Evolutionary conservation across 2,888 invertebrate species (phyloP), one percentile per base, ranked within the genome.

Genomic region (Hyposoter dolosus): DNA sequence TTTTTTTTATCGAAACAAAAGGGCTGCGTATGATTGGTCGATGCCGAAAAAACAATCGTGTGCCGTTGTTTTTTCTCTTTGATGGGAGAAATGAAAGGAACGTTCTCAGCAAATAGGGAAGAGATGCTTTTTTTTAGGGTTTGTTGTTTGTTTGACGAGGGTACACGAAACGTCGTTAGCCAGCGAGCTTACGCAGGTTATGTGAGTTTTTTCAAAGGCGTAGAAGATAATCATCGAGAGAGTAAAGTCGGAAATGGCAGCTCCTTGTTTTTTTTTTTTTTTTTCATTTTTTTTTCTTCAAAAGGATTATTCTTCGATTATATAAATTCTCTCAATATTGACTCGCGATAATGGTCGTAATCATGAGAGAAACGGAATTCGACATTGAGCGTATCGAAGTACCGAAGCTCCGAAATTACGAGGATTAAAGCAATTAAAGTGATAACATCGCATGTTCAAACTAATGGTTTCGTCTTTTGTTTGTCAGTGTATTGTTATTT

Each of bases 351-450:
- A 83, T 45, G 43, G 66, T 72, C 45, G 56, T 32, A 53, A 32
- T 56, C 32, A 53, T n/a, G 66, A 23, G 65, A 32, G 28, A 50
- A 75, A n/a, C 75, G 28, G 60, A 69, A 56, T 35, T 10, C 40
- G 53, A 56, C n/a, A 23, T 43, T 45, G 40, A 74, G 19, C 63
- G 10, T 47, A 12, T 43, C n/a, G 12, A 56, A n/a, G 50, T 28
- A 60, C 28, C 15, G 23, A 35, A 72, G 68, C 66, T 35, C 43
- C 45, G 77, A 65, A 83, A 83, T 78, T 78, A 71, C 47, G 23
- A 19, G 74, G 74, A 83, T 75, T 83, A 68, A 40, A 19, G 23
- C 53, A 45, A 83, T 79, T 75, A 74, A 50, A 68, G 56, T 79
- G 66, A 68, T 74, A 60, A 79, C 65, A 74, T 63, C 60, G 23